Base-by-base conservation (phyloP, 1,140 invertebrate species). In the Cyclina sinensis region DNA sequence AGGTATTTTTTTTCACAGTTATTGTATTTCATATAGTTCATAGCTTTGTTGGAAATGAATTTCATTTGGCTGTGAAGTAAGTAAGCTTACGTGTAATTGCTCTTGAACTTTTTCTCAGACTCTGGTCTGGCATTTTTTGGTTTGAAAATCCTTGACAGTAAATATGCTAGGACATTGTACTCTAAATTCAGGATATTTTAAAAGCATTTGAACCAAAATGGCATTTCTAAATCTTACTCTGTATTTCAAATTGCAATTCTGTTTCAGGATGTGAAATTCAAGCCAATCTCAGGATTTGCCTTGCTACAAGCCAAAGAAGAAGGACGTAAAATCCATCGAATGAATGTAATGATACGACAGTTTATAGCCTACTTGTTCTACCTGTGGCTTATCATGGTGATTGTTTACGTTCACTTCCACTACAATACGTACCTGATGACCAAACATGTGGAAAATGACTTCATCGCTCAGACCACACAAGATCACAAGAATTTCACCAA, bases 201-300 rank as follows among this genome's bases (percentile, higher is more conserved):
- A n/a, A n/a, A n/a, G n/a, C n/a, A n/a, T n/a, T n/a, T n/a, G n/a
- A n/a, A n/a, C n/a, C n/a, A n/a, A n/a, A n/a, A n/a, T n/a, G n/a
- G n/a, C n/a, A n/a, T n/a, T n/a, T n/a, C n/a, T n/a, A n/a, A n/a
- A n/a, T n/a, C n/a, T n/a, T n/a, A n/a, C n/a, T n/a, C n/a, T n/a
- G n/a, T n/a, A n/a, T n/a, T n/a, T n/a, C n/a, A n/a, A n/a, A n/a
- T n/a, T n/a, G n/a, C n/a, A n/a, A n/a, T n/a, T n/a, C n/a, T n/a
- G n/a, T n/a, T 89, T 12, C 80, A 94, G 93, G 94, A 94, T 74
- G 91, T 92, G 24, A 94, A 93, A 82, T 94, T 94, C 81, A 89
- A 90, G 39, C 94, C 94, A 11, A 70, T 95, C 24, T 91, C 84
- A 35, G 94, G 94, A 4, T 95, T 92, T 93, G 92, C 94, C 16